phyloP scores from a whole-genome alignment of 2,888 invertebrate species.

The Nymphalis c-album region DNA sequence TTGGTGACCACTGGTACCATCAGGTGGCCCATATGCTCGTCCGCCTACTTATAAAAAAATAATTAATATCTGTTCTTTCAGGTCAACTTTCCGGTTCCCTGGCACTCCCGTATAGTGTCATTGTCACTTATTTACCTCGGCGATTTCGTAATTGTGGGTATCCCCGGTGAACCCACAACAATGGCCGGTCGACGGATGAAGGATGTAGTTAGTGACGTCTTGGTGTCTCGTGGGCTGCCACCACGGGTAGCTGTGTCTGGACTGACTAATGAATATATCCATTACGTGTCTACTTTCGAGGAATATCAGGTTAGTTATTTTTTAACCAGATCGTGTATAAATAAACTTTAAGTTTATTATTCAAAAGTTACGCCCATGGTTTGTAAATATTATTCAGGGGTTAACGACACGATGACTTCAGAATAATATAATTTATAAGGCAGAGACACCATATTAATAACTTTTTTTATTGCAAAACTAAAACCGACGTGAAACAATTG shows the following conservation, averaged over 20 bases:
- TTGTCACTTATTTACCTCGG: conserved; percentile 87
- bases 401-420: neutral
- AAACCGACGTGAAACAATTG: neutral
- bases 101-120: conserved; percentile 89
- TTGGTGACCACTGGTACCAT: too few relatives aligned
- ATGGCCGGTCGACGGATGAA: conserved; percentile 89
- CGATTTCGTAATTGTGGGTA: conserved; percentile 84
- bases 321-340: neutral
- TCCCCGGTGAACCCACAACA: conserved; percentile 93
- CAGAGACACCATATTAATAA: neutral
- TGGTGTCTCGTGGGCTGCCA: conserved; percentile 60
- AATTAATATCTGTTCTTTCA: conserved; percentile 38
- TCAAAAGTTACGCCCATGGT: too few relatives aligned
- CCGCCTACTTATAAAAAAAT: too few relatives aligned
- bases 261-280: conserved; percentile 90
- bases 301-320: conserved; percentile 85
- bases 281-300: conserved; percentile 90
- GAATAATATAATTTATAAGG: neutral
- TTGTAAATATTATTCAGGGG: neutral
- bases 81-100: conserved; percentile 84
- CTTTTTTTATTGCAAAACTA: neutral
- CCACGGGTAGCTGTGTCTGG: conserved; percentile 86
- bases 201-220: conserved; percentile 64
- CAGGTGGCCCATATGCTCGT: too few relatives aligned
- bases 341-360: too few relatives aligned